These are phyloP conservation scores for Dromaius novaehollandiae DNA, from an alignment of 2,113 vertebrate species.

Conservation along the genomic window DNA sequence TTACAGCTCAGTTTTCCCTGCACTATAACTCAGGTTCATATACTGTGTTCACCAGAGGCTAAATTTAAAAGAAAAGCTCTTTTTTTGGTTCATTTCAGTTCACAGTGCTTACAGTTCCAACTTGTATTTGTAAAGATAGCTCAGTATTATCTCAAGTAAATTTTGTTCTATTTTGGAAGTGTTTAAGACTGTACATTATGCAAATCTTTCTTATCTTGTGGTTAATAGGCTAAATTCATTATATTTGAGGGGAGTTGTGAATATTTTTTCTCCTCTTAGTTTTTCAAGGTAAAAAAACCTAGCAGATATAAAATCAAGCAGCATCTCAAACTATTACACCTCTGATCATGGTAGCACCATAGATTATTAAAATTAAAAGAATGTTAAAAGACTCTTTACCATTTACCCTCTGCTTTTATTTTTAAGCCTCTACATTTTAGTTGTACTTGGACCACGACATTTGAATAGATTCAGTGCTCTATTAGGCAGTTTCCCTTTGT, in stretches of 20 bases:
- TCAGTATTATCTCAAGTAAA: neutral
- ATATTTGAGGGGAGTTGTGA: neutral
- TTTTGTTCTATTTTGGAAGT: neutral
- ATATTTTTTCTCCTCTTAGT: neutral
- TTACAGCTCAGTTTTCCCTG: slow-evolving; percentile 31
- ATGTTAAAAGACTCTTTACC: neutral
- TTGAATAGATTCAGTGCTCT: neutral
- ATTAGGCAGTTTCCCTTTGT: neutral
- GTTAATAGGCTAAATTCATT: neutral
- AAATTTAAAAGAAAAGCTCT: neutral
- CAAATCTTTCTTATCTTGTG: neutral
- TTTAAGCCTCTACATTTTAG: neutral
- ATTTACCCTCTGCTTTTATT: neutral
- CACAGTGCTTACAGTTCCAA: neutral
- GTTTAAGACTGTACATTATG: neutral
- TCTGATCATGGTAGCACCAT: neutral
- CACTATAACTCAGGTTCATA: neutral
- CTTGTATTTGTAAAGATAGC: neutral
- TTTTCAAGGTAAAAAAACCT: neutral
- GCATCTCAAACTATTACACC: neutral
- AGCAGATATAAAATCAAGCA: neutral
- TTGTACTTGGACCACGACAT: neutral
- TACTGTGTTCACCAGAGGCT: neutral
- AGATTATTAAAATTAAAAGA: neutral
- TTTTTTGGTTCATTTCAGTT: neutral